These are phyloP conservation scores for Myrmophylax atrothorax DNA, from an alignment of 2,113 vertebrate species.

Conservation along the genomic window DNA sequence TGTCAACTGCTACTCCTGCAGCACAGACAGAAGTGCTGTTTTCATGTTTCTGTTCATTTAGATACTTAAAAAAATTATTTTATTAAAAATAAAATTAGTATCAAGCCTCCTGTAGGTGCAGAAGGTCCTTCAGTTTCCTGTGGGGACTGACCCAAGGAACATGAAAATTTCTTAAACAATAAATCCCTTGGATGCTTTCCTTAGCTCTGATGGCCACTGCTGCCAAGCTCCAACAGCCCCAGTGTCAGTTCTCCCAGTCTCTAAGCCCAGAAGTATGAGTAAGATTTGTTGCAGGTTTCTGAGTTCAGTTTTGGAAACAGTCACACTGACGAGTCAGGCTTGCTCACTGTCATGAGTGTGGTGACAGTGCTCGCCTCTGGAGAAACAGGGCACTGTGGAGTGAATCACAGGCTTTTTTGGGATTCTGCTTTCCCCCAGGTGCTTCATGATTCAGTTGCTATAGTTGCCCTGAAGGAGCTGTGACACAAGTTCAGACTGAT, in stretches of 20 bases:
- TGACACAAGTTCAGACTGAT: background rate
- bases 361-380: background rate
- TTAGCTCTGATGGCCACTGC: background rate
- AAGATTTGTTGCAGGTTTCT: background rate
- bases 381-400: conserved; percentile 11
- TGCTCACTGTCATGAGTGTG: conserved; percentile 40
- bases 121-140: background rate
- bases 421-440: conserved; percentile 9
- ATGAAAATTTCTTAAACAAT: background rate
- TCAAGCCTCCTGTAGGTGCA: background rate
- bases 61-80: background rate
- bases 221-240: background rate
- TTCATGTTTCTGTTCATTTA: background rate
- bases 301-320: conserved; percentile 25
- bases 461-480: background rate
- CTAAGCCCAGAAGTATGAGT: background rate
- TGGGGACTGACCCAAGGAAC: background rate
- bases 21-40: background rate
- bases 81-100: background rate
- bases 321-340: background rate
- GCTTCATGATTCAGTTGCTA: conserved; percentile 48
- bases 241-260: background rate
- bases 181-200: background rate
- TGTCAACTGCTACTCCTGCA: background rate
- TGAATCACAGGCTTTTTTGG: conserved; percentile 71